Conservation (phyloP, 1,140 invertebrate species). For the Forficula auricularia region DNA sequence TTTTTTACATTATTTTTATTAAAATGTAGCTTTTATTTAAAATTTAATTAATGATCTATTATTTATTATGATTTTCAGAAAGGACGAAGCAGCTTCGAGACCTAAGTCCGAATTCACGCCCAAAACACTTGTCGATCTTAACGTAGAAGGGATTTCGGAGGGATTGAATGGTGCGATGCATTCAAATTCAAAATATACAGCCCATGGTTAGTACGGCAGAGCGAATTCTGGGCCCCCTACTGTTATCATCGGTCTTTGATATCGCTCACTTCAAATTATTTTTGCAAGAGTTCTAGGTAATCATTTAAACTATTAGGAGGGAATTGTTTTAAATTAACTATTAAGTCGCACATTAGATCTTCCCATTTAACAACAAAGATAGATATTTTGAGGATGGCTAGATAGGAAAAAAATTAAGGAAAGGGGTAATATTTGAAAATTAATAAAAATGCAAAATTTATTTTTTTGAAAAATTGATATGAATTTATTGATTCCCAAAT, state of each 20-base stretch:
- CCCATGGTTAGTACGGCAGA: conserved; percentile 12
- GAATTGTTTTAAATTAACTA: not conserved
- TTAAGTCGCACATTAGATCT: not conserved
- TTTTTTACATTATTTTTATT: too few species aligned
- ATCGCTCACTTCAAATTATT: not conserved
- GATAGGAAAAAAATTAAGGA: too few species aligned
- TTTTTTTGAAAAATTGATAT: too few species aligned
- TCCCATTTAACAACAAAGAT: not conserved
- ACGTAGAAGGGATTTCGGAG: conserved; percentile 48
- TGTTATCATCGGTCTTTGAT: conserved; percentile 2
- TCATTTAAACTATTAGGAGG: not conserved
- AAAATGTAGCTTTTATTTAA: too few species aligned
- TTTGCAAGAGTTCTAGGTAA: not conserved
- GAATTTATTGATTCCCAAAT: too few species aligned
- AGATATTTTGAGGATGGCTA: not conserved
- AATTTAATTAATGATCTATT: too few species aligned
- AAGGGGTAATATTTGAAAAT: too few species aligned
- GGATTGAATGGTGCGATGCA: conserved; percentile 34
- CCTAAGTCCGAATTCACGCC: conserved; percentile 84
- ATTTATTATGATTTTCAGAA: conserved; percentile 36
- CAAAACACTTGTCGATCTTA: conserved; percentile 75
- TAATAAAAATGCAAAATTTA: too few species aligned
- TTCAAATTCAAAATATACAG: conserved; percentile 1
- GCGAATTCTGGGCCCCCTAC: not conserved
- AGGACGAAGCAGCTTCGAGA: conserved; percentile 71